A percentile compares a stretch with the other conserved stretches of the same genome.
Evolutionary conservation across 2,797 vertebrate genomes (phyloP).

Genomic region (Halcyon leucocephala): DNA sequence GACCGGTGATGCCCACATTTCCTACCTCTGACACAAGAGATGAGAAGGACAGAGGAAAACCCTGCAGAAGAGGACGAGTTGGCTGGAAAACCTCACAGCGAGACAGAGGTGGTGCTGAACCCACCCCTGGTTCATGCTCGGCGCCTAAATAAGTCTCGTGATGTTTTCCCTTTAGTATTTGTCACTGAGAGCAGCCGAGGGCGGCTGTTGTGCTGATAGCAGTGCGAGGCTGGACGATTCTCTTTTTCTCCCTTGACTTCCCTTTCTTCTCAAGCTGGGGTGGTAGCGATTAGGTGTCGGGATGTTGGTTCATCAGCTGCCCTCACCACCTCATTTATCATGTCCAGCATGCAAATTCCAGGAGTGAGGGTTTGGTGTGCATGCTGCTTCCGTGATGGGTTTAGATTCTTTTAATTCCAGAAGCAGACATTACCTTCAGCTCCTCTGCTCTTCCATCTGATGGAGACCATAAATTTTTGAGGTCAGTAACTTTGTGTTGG

Average conservation of each 20-base stretch:
- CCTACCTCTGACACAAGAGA: background rate
- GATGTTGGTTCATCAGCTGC: background rate
- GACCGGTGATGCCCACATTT: background rate
- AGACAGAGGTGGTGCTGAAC: background rate
- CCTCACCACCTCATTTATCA: background rate
- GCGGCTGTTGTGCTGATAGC: background rate
- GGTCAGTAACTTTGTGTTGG: background rate
- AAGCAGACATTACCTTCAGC: background rate
- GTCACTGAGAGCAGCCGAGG: background rate
- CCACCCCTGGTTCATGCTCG: accelerated
- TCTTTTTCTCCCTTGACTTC: background rate
- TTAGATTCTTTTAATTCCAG: background rate
- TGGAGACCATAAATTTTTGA: background rate
- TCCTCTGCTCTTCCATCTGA: background rate
- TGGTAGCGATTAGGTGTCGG: background rate
- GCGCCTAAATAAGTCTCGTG: accelerated
- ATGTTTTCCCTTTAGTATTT: background rate
- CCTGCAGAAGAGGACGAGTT: background rate
- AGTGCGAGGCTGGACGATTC: background rate
- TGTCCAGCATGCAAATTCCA: background rate
- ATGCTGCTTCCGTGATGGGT: background rate
- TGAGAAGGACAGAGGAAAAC: background rate
- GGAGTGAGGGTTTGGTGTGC: accelerated
- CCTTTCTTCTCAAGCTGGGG: background rate
- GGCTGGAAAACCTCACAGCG: accelerated